These are phyloP conservation scores for Cichlasoma orientale DNA, from an alignment of 2,797 vertebrate genomes.

Conservation along the genomic window DNA sequence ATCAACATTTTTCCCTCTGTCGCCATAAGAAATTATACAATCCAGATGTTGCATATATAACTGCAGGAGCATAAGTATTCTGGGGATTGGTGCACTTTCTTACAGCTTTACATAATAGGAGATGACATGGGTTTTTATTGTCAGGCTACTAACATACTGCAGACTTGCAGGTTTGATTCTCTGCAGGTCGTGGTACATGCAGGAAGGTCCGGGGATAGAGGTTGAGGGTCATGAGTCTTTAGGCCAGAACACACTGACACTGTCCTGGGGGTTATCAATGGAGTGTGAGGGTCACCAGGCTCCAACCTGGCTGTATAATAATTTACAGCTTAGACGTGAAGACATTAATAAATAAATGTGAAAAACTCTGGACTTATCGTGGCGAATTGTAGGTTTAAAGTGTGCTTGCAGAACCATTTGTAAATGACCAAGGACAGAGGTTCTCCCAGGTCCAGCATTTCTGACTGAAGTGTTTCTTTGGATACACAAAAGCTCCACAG, in stretches of 20 bases:
- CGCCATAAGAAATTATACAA: slow-evolving; percentile 44
- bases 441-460: not conserved
- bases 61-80: slow-evolving; percentile 14
- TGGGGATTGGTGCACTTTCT: not conserved
- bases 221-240: slow-evolving; percentile 54
- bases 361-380: not conserved
- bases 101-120: slow-evolving; percentile 7
- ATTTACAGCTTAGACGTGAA: slow-evolving; percentile 16
- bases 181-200: slow-evolving; percentile 49
- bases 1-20: slow-evolving; percentile 51
- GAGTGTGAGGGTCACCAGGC: slow-evolving; percentile 35
- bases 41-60: slow-evolving; percentile 60
- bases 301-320: slow-evolving; percentile 13
- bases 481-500: not conserved
- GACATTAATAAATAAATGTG: not conserved
- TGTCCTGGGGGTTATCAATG: slow-evolving; percentile 48
- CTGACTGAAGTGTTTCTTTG: not conserved
- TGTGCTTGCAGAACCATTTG: not conserved
- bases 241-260: slow-evolving; percentile 37
- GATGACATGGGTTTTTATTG: slow-evolving; percentile 18
- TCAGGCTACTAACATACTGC: slow-evolving; percentile 35
- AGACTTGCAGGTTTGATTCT: slow-evolving; percentile 34
- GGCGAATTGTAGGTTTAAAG: not conserved
- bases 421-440: not conserved
- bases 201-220: slow-evolving; percentile 38